phyloP scores from a whole-genome alignment of 2,113 vertebrate genomes.

The Gobiocypris rarus region DNA sequence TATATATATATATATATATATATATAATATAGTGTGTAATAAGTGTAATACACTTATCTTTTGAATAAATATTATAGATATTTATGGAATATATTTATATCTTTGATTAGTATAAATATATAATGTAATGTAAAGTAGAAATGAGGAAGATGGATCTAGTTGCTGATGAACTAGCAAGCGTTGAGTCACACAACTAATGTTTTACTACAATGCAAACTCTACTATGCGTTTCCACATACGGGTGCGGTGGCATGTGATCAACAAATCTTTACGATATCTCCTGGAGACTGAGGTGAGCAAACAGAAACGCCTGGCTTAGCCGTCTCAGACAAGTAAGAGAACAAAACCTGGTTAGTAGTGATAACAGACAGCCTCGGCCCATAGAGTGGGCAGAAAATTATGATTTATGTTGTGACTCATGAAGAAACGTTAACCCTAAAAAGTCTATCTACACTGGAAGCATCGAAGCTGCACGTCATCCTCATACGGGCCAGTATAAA shows the following conservation, averaged over 20 bases:
- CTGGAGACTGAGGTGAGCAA: constrained; percentile 58
- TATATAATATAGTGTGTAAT: no score
- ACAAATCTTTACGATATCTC: constrained; percentile 18
- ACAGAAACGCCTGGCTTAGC: constrained; percentile 52
- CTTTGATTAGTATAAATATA: not conserved
- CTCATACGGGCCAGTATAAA: not conserved
- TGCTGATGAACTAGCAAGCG: not conserved
- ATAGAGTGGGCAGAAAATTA: constrained; percentile 62
- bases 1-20: no score
- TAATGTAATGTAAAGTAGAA: not conserved
- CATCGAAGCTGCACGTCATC: not conserved
- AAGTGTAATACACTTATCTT: not conserved
- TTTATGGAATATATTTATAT: not conserved
- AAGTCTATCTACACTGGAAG: not conserved
- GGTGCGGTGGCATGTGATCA: not conserved
- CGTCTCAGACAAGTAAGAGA: constrained; percentile 54
- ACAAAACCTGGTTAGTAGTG: constrained; percentile 61
- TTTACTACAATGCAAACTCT: not conserved
- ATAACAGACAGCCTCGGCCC: constrained; percentile 62
- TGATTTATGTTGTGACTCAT: constrained; percentile 62
- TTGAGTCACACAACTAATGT: not conserved
- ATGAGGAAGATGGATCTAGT: not conserved
- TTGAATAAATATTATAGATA: not conserved
- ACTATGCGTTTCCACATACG: not conserved
- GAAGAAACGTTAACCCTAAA: constrained; percentile 16